Percentiles rank a stretch among this genome's conserved stretches.
Evolutionary conservation across 2,888 invertebrate genomes (phyloP).

Genomic region (Sclerodermus sp.): DNA sequence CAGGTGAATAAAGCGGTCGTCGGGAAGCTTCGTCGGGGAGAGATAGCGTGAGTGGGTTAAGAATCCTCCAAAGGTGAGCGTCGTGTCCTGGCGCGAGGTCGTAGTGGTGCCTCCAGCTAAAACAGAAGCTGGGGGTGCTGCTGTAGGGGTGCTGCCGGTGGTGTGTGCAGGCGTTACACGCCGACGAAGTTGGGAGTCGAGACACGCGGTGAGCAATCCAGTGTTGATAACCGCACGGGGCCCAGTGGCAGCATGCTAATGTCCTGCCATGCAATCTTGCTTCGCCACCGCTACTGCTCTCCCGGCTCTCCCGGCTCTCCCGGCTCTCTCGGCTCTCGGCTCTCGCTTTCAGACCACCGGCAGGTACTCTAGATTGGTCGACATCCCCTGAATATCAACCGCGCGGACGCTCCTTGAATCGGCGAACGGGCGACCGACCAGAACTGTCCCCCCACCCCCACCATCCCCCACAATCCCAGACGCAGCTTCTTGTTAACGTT

Average conservation of each 20-base stretch:
- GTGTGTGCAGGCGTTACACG: not conserved
- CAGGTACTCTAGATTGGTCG: constrained; percentile 29
- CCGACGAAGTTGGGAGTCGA: constrained; percentile 34
- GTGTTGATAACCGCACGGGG: constrained; percentile 41
- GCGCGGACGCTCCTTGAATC: constrained; percentile 1
- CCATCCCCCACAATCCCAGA: too few species aligned
- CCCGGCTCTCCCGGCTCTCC: constrained; percentile 8
- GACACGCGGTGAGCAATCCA: constrained; percentile 41
- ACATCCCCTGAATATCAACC: constrained; percentile 39
- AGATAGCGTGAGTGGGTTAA: constrained; percentile 18
- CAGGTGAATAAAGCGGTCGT: too few species aligned
- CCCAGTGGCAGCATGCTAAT: constrained; percentile 37
- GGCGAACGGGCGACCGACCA: not conserved
- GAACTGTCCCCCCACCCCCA: too few species aligned
- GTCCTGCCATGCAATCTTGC: constrained; percentile 14
- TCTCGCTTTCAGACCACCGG: constrained; percentile 16
- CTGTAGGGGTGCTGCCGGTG: not conserved
- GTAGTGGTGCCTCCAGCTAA: too few species aligned
- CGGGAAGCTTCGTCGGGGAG: too few species aligned
- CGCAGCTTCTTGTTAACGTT: too few species aligned
- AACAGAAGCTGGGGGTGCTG: not conserved
- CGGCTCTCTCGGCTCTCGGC: not conserved
- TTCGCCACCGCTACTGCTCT: too few species aligned
- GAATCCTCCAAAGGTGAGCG: constrained; percentile 4
- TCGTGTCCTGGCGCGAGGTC: too few species aligned